Evolutionary conservation across 2,113 vertebrate genomes (phyloP).

Genomic region (Synchiropus splendidus): DNA sequence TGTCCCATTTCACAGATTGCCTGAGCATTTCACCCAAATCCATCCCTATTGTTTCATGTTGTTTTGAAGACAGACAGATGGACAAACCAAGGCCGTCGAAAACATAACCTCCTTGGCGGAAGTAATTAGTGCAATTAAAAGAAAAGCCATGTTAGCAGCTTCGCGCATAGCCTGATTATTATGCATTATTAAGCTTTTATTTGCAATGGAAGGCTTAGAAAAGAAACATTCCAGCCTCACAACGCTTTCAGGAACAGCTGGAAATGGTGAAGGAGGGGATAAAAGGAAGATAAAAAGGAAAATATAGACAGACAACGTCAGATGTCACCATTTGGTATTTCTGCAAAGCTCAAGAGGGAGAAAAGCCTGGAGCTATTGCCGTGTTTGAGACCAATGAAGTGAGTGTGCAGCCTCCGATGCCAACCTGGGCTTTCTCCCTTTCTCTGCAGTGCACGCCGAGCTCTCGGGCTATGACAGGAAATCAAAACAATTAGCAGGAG

Average conservation of each 20-base stretch:
- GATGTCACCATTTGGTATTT: constrained; percentile 67
- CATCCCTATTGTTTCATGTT: too few relatives aligned
- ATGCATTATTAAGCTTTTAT: too few relatives aligned
- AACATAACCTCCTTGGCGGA: too few relatives aligned
- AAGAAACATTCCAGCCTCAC: too few relatives aligned
- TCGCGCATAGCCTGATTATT: too few relatives aligned
- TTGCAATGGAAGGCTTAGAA: too few relatives aligned
- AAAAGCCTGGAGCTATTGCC: constrained; percentile 56
- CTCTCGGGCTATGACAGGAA: constrained; percentile 67
- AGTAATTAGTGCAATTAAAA: too few relatives aligned
- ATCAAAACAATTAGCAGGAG: constrained; percentile 75
- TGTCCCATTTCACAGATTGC: too few relatives aligned
- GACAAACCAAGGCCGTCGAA: too few relatives aligned
- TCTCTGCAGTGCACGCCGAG: constrained; percentile 26
- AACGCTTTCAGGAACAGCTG: constrained; percentile 35
- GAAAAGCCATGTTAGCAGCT: too few relatives aligned
- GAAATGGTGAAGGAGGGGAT: constrained; percentile 14
- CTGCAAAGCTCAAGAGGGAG: constrained; percentile 62
- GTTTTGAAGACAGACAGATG: too few relatives aligned
- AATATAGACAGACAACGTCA: constrained; percentile 49
- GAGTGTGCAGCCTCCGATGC: constrained; percentile 34
- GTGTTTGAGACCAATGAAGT: constrained; percentile 55
- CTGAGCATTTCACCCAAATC: too few relatives aligned
- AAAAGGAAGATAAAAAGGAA: constrained; percentile 16
- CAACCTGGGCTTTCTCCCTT: constrained; percentile 42